A percentile compares a stretch with the other conserved stretches of the same genome.
These are phyloP conservation scores for Isotomurus palustris DNA, from an alignment of 2,888 invertebrate species.

Conservation along the genomic window DNA sequence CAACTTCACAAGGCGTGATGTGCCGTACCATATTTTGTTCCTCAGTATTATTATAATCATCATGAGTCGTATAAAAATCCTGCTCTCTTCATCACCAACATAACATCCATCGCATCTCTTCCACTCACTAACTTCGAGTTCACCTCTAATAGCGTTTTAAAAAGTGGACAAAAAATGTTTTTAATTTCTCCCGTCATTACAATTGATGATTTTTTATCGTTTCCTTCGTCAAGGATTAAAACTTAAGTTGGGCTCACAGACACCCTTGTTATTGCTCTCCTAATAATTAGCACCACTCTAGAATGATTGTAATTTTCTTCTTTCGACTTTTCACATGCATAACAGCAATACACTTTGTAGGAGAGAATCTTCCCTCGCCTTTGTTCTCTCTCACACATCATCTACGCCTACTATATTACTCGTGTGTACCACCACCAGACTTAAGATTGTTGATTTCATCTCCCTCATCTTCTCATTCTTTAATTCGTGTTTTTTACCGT, in stretches of 20 bases:
- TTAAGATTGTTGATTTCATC: background rate
- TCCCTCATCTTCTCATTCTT: background rate
- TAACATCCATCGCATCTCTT: too few species aligned
- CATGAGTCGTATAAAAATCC: too few species aligned
- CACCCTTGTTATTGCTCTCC: slow-evolving; percentile 39
- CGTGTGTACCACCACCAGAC: background rate
- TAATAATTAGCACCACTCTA: slow-evolving; percentile 40
- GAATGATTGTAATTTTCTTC: slow-evolving; percentile 14
- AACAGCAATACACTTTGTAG: background rate
- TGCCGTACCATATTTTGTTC: too few species aligned
- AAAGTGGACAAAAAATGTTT: slow-evolving; percentile 22
- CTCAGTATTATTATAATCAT: too few species aligned
- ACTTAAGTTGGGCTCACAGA: slow-evolving; percentile 13
- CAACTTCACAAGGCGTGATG: too few species aligned
- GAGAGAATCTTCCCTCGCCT: too few species aligned
- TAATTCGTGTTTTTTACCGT: slow-evolving; percentile 1
- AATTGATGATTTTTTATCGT: background rate
- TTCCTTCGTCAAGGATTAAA: background rate
- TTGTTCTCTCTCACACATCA: background rate
- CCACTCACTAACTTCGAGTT: too few species aligned
- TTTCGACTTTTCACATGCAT: background rate
- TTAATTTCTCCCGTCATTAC: slow-evolving; percentile 24
- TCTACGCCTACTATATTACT: background rate
- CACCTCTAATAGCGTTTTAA: slow-evolving; percentile 2
- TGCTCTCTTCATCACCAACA: too few species aligned